Base-by-base conservation (phyloP, 1,140 invertebrate species). In the Brachionus manjavacas region DNA sequence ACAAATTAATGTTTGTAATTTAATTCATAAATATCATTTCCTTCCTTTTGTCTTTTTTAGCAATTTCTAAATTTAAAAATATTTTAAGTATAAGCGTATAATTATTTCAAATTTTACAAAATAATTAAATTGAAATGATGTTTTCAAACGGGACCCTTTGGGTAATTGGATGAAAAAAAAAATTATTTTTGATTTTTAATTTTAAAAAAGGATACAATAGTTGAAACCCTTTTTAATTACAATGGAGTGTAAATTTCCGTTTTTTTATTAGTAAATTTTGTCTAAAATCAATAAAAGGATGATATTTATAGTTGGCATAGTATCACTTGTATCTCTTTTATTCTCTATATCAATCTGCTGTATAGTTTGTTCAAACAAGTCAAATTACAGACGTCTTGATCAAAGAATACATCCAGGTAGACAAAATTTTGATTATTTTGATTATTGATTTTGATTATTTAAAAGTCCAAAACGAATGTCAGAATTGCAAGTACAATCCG, bases 361-460 rank as follows among this genome's bases (percentile, higher is more conserved):
- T 16, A 23, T 72, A 4, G 16, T 20, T 20, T 72, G 68, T 20
- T 39, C 16, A 1, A 72, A 9, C 9, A 39, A 72, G 6, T 72
- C 68, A 16, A 72, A 20, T 2, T 68, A 68, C 31, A 68, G 12
- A 23, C 31, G 68, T 41, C 35, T 39, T 11, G 68, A 72, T 16
- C 68, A 72, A 72, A 72, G n/a, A 72, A 72, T 72, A 39, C 68
- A 72, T 41, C 68, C 68, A 68, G 31, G 66, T 68, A 68, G 8
- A 14, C 14, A 16, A 25, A 20, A 60, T 11, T 31, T 23, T 66
- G 28, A 25, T 23, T 66, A 52, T 52, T 52, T 16, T 66, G 11
- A 66, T 28, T 3, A 35, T 28, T 23, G n/a, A n/a, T n/a, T n/a
- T n/a, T n/a, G n/a, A n/a, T n/a, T n/a, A n/a, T n/a, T 3, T 9